Evolutionary conservation across 2,888 invertebrate genomes (phyloP), one percentile per base, ranked within the genome.

Genomic region (Adelphocoris suturalis): DNA sequence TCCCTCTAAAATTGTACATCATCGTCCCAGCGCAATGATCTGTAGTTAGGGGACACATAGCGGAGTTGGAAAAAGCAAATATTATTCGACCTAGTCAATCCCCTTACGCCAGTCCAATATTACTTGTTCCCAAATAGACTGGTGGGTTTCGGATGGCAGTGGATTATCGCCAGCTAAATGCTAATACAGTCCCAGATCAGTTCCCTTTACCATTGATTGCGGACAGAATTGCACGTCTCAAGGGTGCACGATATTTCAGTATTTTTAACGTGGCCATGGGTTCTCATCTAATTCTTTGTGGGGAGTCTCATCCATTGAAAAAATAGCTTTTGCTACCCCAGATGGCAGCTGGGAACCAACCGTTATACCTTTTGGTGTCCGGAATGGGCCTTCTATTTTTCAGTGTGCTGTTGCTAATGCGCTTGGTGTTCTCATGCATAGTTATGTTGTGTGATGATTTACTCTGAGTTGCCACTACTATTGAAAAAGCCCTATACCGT

Each of bases 361-460:
- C 27, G 52, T 81, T 46, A 81, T 81, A 57, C 89, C 81, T 16
- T 89, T 81, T 89, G 89, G 81, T 2, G 46, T 89, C 2, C 5
- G 92, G 93, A 93, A 93, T 48, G 92, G 92, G 0, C 92, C 92
- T 0, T 90, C 92, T 0, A 91, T 92, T 0, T 93, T 93, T 78
- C 92, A 93, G 78, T 90, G 92, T 12, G 93, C 90, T 89, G 91
- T 93, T 0, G 93, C 91, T 37, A 91, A 91, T n/a, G 92, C 93
- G 11, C 2, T 87, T 93, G 0, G 91, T 92, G 0, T 57, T 78
- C 0, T 47, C 92, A 55, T 91, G 81, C 91, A 92, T 4, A 92
- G 27, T 82, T 19, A 47, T 61, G 5, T 89, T 82, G 37, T 75
- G 57, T 57, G 89, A 89, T 46, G 89, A 93, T 85, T 61, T 92